Evolutionary conservation across 1,140 invertebrate genomes (phyloP), one percentile per base, ranked within the genome.

Genomic region (Drosophila subobscura): DNA sequence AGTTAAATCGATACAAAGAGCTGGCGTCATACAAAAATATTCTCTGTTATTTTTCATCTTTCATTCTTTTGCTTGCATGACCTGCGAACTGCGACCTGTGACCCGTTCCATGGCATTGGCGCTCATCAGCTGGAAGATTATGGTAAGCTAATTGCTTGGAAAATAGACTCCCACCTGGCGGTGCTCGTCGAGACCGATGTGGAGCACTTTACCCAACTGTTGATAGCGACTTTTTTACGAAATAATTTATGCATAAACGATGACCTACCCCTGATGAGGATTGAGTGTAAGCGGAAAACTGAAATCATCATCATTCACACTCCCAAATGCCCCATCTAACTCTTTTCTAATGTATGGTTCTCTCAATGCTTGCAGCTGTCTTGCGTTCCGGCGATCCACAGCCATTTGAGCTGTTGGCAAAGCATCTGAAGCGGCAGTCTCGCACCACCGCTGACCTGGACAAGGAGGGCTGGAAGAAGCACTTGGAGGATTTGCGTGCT

Each of bases 131-230:
- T 95, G 45, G 94, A 95, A 91, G 93, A 94, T 79, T 95, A 94
- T 79, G 95, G 95, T 66, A 92, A 93, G 77, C 92, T 94, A 41
- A 91, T 94, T 46, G 94, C 94, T 41, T 95, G 95, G 95, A 94
- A 93, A 57, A 92, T 93, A 12, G 92, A 93, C 53, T 93, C 94
- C 79, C 92, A 92, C 83, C 93, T 95, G 68, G 93, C 93, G 41
- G 79, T 95, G 27, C 92, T 95, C 65, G 75, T 95, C 52, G 94
- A 94, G 79, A 94, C 94, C 41, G 94, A 95, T 91, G 88, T 95
- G 58, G 92, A 94, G 59, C 93, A 94, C 72, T 92, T 95, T 37
- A 93, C 93, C 7, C 93, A 93, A 88, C 92, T 95, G 44, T 91
- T 93, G 73, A 84, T 91, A 67, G 93, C 84, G 78, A 92, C 91